Evolutionary conservation across 1,140 invertebrate species (phyloP).

Genomic region (Papilio polytes): DNA sequence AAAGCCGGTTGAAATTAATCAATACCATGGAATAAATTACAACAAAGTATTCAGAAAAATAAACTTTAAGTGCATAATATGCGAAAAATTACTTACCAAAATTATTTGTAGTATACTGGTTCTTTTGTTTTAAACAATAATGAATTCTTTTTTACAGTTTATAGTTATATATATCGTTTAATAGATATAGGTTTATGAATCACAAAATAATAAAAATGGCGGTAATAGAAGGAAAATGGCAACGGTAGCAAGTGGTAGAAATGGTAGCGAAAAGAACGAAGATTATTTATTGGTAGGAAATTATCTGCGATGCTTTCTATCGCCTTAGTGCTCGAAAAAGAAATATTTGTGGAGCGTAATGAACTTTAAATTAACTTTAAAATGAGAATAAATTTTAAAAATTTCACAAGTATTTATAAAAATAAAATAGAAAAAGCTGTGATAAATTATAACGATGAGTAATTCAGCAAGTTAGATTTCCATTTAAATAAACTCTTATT

Average conservation of each 20-base stretch:
- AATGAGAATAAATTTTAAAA: too few relatives aligned
- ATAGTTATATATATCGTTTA: neutral
- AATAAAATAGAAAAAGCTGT: too few relatives aligned
- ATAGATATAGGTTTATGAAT: constrained; percentile 19
- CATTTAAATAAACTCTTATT: neutral
- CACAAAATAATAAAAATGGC: constrained; percentile 61
- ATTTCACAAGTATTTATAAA: too few relatives aligned
- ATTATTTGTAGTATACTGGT: neutral
- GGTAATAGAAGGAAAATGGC: constrained; percentile 54
- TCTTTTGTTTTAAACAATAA: neutral
- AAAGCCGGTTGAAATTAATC: constrained; percentile 48
- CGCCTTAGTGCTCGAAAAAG: neutral
- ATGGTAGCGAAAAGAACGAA: neutral
- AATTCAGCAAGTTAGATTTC: too few relatives aligned
- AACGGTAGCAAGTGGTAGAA: constrained; percentile 19
- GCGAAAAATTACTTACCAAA: constrained; percentile 28
- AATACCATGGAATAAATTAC: constrained; percentile 46
- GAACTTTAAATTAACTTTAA: too few relatives aligned
- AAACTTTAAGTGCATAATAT: neutral
- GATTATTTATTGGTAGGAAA: neutral
- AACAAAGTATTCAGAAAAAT: constrained; percentile 31
- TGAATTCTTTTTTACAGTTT: constrained; percentile 8
- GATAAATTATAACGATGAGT: too few relatives aligned
- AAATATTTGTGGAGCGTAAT: too few relatives aligned
- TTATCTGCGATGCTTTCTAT: neutral